Base-by-base conservation (phyloP, 1,140 invertebrate species). In the Dreissena rostriformis region DNA sequence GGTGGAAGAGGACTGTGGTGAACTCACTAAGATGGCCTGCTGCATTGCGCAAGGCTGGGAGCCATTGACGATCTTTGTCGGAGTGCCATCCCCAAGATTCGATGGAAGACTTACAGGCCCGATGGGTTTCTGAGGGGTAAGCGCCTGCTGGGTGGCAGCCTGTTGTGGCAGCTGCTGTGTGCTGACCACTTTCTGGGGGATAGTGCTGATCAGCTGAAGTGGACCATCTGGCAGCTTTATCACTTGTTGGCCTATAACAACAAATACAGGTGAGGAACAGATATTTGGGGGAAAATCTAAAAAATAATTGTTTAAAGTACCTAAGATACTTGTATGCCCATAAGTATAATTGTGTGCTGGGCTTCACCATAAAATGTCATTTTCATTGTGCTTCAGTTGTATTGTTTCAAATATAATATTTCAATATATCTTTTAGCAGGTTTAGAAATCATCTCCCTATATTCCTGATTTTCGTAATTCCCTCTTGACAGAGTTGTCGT, bases 181-280 rank as follows among this genome's bases (percentile, higher is more conserved):
- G 85, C 71, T 92, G 90, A 55, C 91, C 74, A 70, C 84, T 84
- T 76, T 89, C 74, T 72, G 88, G 49, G 78, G 88, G n/a, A 91
- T 90, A 76, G 93, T 95, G 55, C 96, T 96, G 24, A 98, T 94
- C 5, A 98, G 96, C 90, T 99, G 98, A 51, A 99, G 93, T 93
- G 98, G 97, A 0, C 98, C 98, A 94, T 99, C 98, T 0, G 98
- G 96, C 95, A 98, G 96, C 91, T 98, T 97, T 28, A 98, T 96
- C 29, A 98, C 94, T 89, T 98, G 97, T 90, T 99, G 98, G n/a
- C 98, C 95, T 92, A 82, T 29, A 88, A 89, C 75, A 52, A 29
- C 61, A 74, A 78, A 19, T 39, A 39, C 39, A 39, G 39, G 39
- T n/a, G n/a, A n/a, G n/a, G n/a, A n/a, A n/a, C n/a, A 5, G 39